These are phyloP conservation scores for Xiphorhynchus elegans DNA, from an alignment of 2,113 vertebrate genomes.

Conservation along the genomic window DNA sequence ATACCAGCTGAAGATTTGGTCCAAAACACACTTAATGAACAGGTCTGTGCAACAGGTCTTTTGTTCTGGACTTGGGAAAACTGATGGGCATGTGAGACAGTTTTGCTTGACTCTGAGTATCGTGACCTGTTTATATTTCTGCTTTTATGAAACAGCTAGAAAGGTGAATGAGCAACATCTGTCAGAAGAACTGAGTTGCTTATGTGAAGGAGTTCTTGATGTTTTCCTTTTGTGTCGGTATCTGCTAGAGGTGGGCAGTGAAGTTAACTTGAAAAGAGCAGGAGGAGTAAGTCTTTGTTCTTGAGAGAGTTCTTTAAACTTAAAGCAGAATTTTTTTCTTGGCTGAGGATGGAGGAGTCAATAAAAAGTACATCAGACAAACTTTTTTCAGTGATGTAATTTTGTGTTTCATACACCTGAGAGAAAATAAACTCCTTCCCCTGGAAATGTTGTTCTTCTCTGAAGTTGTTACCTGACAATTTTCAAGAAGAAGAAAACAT, in stretches of 20 bases:
- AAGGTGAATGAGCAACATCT: not conserved
- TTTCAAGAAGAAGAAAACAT: slow-evolving; percentile 9
- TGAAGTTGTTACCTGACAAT: slow-evolving; percentile 24
- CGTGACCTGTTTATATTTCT: not conserved
- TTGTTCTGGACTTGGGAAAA: not conserved
- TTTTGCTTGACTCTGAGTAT: not conserved
- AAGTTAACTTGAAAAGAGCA: slow-evolving; percentile 24
- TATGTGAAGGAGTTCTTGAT: not conserved
- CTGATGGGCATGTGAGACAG: not conserved
- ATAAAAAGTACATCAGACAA: slow-evolving; percentile 42
- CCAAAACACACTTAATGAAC: not conserved
- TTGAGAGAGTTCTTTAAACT: slow-evolving; percentile 44
- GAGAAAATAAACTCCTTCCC: slow-evolving; percentile 19
- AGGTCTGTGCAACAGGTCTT: not conserved
- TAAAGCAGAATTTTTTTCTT: slow-evolving; percentile 7
- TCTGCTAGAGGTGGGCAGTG: slow-evolving; percentile 6
- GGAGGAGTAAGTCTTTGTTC: slow-evolving; percentile 9
- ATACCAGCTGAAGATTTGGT: not conserved
- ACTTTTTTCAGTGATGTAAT: not conserved
- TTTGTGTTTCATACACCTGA: not conserved
- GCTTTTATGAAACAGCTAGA: not conserved
- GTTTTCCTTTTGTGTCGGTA: not conserved
- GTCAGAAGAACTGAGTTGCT: not conserved
- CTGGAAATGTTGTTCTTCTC: slow-evolving; percentile 4
- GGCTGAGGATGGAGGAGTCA: slow-evolving; percentile 6